phyloP scores from a whole-genome alignment of 2,888 invertebrate genomes.

The Baccha elongata region DNA sequence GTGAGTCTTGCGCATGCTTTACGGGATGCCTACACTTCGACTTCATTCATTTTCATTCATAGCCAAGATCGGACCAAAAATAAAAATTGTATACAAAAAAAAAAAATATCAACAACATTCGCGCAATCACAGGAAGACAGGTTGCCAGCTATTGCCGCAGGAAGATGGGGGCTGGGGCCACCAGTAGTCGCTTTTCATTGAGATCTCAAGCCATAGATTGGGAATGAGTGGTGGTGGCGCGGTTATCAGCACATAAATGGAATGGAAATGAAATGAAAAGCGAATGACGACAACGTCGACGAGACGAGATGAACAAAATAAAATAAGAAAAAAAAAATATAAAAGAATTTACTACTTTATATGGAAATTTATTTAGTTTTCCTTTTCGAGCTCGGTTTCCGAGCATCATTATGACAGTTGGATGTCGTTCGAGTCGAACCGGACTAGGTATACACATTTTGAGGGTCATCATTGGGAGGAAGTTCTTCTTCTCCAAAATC shows the following conservation, averaged over 20 bases:
- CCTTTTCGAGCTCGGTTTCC: slow-evolving; percentile 49
- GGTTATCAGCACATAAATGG: slow-evolving; percentile 63
- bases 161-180: slow-evolving; percentile 52
- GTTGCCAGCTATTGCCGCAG: slow-evolving; percentile 45
- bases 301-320: slow-evolving; percentile 30
- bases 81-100: slow-evolving; percentile 32
- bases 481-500: slow-evolving; percentile 41
- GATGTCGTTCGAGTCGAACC: slow-evolving; percentile 34
- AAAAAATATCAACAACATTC: slow-evolving; percentile 35
- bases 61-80: slow-evolving; percentile 56
- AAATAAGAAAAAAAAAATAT: slow-evolving; percentile 16
- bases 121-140: slow-evolving; percentile 71
- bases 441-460: slow-evolving; percentile 33
- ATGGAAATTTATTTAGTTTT: slow-evolving; percentile 71
- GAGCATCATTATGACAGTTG: slow-evolving; percentile 57
- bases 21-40: slow-evolving; percentile 58
- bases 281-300: slow-evolving; percentile 20
- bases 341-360: slow-evolving; percentile 48
- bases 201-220: slow-evolving; percentile 61
- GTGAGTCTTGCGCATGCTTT: slow-evolving; percentile 71
- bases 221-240: slow-evolving; percentile 56
- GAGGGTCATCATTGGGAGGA: slow-evolving; percentile 71
- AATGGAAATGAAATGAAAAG: slow-evolving; percentile 69
- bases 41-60: slow-evolving; percentile 69
- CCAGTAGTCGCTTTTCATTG: slow-evolving; percentile 64